phyloP scores from a whole-genome alignment of 2,888 invertebrate genomes.

The Ephialtes manifestator region DNA sequence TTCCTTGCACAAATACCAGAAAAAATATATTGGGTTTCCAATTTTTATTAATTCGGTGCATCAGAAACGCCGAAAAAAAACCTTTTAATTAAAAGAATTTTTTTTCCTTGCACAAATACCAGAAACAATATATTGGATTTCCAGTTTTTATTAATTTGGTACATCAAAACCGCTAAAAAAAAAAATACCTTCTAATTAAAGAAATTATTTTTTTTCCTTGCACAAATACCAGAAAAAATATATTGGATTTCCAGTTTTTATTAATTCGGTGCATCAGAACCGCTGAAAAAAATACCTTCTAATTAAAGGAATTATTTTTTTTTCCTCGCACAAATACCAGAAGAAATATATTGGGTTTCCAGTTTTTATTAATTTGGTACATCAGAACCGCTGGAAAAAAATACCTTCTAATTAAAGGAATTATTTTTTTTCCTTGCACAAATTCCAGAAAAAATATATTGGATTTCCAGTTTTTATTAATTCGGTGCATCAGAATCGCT shows the following conservation, averaged over 20 bases:
- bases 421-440: background rate
- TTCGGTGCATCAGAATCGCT: background rate
- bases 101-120: no score
- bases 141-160: background rate
- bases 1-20: no score
- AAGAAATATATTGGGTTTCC: background rate
- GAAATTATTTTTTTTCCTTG: background rate
- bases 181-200: no score
- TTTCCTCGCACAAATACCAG: no score
- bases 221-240: background rate
- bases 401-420: no score
- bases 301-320: background rate
- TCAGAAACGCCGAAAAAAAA: background rate
- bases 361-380: background rate
- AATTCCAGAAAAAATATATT: background rate
- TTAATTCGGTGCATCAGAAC: background rate
- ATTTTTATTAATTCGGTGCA: background rate
- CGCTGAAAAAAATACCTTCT: no score
- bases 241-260: background rate
- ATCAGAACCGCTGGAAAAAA: background rate
- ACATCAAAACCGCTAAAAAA: background rate
- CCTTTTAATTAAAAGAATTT: background rate
- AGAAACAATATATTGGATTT: background rate
- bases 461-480: background rate
- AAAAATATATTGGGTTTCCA: background rate